phyloP scores from a whole-genome alignment of 2,888 invertebrate species.

The Drosophila greeni region DNA sequence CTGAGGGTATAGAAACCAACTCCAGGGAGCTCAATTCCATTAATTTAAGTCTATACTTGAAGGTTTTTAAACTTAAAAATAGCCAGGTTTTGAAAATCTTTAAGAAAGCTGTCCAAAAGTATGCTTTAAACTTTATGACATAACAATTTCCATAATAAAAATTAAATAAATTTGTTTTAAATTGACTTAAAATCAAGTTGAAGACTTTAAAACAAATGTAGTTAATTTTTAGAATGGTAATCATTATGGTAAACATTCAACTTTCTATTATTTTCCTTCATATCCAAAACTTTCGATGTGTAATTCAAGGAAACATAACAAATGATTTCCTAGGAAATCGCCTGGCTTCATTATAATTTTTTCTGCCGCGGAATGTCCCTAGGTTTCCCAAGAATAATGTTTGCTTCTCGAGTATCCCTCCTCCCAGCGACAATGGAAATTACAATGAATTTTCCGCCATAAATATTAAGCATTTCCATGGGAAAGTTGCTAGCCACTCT shows the following conservation, averaged over 20 bases:
- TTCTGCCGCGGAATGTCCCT: neutral
- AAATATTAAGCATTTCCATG: conserved; percentile 21
- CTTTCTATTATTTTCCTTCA: neutral
- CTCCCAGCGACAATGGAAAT: conserved; percentile 1
- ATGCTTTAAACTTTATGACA: no score
- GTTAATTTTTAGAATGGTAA: no score
- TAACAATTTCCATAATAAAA: no score
- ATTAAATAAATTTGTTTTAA: no score
- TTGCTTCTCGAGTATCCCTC: conserved; percentile 1
- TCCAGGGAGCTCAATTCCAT: neutral
- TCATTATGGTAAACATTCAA: neutral
- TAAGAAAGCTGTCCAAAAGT: no score
- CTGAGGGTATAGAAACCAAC: no score
- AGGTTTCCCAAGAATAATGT: conserved; percentile 6
- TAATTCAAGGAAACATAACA: neutral
- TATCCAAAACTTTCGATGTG: neutral
- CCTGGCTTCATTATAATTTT: neutral
- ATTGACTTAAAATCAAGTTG: no score
- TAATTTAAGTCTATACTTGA: neutral
- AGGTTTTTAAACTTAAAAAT: no score
- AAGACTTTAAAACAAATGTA: no score
- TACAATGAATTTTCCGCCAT: conserved; percentile 19
- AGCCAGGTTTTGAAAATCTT: no score
- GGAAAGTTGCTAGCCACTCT: conserved; percentile 6
- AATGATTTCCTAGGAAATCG: conserved; percentile 6